Conservation (phyloP, 2,888 invertebrate species). For the Molanna angustata region DNA sequence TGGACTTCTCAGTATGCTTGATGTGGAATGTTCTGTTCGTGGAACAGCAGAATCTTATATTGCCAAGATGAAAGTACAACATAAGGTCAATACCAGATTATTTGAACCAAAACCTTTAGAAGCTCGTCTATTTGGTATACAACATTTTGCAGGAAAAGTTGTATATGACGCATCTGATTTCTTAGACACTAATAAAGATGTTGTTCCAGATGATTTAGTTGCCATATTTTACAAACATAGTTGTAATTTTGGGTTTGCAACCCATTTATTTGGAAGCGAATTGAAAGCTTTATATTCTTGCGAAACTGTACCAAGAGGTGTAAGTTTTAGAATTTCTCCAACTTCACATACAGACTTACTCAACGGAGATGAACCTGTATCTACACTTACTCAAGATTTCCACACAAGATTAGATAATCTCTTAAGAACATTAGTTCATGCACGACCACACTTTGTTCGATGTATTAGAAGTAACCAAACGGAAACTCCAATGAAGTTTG, state of each 20-base stretch:
- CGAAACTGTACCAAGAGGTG: constrained; percentile 71
- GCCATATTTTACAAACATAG: constrained; percentile 89
- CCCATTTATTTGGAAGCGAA: constrained; percentile 92
- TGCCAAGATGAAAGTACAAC: constrained; percentile 76
- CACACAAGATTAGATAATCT: constrained; percentile 91
- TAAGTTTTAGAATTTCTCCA: constrained; percentile 86
- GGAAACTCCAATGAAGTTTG: constrained; percentile 80
- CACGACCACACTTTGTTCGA: constrained; percentile 91
- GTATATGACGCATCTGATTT: constrained; percentile 88
- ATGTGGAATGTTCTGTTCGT: constrained; percentile 85
- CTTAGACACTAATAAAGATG: constrained; percentile 87
- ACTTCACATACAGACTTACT: constrained; percentile 81
- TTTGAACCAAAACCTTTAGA: constrained; percentile 77
- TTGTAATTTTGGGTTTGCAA: constrained; percentile 96
- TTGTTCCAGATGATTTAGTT: constrained; percentile 88
- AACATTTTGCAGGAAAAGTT: constrained; percentile 86
- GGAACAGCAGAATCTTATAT: constrained; percentile 79
- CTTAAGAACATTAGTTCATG: constrained; percentile 86
- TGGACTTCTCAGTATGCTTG: constrained; percentile 86
- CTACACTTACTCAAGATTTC: constrained; percentile 92
- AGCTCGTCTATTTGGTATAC: constrained; percentile 81
- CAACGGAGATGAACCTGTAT: constrained; percentile 81
- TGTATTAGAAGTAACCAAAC: constrained; percentile 85
- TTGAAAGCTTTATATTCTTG: constrained; percentile 76
- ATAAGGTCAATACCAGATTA: constrained; percentile 77